Percentiles rank a stretch among this genome's conserved stretches.
These are phyloP conservation scores for Yponomeuta plumbellus DNA, from an alignment of 2,888 invertebrate genomes.

Conservation along the genomic window DNA sequence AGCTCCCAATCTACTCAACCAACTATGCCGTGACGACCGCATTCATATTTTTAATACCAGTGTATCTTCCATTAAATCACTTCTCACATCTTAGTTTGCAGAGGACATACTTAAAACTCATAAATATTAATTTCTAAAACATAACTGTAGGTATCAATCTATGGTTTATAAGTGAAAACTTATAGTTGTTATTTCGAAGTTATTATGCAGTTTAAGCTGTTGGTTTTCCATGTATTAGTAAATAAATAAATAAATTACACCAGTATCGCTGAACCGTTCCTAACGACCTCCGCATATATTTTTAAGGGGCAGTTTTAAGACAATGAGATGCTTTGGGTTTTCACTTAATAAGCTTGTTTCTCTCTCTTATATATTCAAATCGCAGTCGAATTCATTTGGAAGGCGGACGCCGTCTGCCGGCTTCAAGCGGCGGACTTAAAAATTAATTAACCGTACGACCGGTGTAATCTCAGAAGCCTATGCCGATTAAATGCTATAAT, in stretches of 20 bases:
- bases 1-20: too few relatives aligned
- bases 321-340: constrained; percentile 2
- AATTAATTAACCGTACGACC: constrained; percentile 76
- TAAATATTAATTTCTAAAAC: too few relatives aligned
- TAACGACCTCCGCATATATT: neutral
- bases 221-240: too few relatives aligned
- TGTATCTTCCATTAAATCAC: too few relatives aligned
- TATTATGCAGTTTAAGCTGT: too few relatives aligned
- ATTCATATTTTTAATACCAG: too few relatives aligned
- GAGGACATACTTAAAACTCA: too few relatives aligned
- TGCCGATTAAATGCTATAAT: constrained; percentile 53
- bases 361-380: constrained; percentile 42
- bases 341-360: constrained; percentile 10
- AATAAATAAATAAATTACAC: neutral
- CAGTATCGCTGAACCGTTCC: neutral
- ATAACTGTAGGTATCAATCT: too few relatives aligned
- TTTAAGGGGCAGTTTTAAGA: neutral
- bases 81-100: too few relatives aligned
- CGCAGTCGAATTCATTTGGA: constrained; percentile 59
- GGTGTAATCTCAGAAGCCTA: constrained; percentile 67
- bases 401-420: constrained; percentile 50
- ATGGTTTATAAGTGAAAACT: too few relatives aligned
- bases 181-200: too few relatives aligned
- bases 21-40: too few relatives aligned
- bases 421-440: constrained; percentile 68